These are phyloP conservation scores for Dicyrtomina minuta DNA, from an alignment of 2,888 invertebrate genomes.

Conservation along the genomic window DNA sequence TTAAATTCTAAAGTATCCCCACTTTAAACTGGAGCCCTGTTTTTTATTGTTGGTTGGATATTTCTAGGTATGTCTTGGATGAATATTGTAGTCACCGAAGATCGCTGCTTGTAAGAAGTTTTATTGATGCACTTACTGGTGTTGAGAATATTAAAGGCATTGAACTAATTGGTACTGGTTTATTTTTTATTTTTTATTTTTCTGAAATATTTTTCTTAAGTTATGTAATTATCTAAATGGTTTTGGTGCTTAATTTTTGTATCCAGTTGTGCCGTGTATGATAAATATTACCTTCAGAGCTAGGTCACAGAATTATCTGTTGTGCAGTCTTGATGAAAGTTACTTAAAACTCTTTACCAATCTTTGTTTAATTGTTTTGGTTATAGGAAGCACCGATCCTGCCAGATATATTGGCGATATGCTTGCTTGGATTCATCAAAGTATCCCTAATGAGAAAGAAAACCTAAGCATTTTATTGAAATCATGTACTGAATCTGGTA, in stretches of 20 bases:
- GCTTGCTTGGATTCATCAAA: slow-evolving; percentile 95
- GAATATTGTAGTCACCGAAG: slow-evolving; percentile 87
- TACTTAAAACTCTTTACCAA: too few species aligned
- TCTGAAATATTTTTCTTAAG: neutral
- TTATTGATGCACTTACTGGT: slow-evolving; percentile 93
- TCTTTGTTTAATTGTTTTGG: too few species aligned
- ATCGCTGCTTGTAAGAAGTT: slow-evolving; percentile 81
- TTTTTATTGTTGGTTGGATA: too few species aligned
- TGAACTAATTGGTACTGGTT: slow-evolving; percentile 45
- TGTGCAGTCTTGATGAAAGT: too few species aligned
- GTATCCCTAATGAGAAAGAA: slow-evolving; percentile 82
- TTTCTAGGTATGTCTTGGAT: slow-evolving; percentile 79
- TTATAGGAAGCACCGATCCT: slow-evolving; percentile 62
- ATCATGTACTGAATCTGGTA: slow-evolving; percentile 68
- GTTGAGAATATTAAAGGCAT: slow-evolving; percentile 62
- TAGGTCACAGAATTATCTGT: too few species aligned
- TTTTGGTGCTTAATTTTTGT: slow-evolving; percentile 3
- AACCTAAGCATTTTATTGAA: slow-evolving; percentile 78
- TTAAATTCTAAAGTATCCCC: too few species aligned
- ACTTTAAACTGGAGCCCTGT: too few species aligned
- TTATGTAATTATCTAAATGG: too few species aligned
- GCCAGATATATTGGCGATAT: slow-evolving; percentile 93
- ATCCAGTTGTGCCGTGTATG: too few species aligned
- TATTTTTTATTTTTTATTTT: too few species aligned
- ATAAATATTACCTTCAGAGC: too few species aligned